Percentiles rank a stretch among this genome's conserved stretches.
phyloP scores from a whole-genome alignment of 2,888 invertebrate species.

The Drosophila setosimentum region DNA sequence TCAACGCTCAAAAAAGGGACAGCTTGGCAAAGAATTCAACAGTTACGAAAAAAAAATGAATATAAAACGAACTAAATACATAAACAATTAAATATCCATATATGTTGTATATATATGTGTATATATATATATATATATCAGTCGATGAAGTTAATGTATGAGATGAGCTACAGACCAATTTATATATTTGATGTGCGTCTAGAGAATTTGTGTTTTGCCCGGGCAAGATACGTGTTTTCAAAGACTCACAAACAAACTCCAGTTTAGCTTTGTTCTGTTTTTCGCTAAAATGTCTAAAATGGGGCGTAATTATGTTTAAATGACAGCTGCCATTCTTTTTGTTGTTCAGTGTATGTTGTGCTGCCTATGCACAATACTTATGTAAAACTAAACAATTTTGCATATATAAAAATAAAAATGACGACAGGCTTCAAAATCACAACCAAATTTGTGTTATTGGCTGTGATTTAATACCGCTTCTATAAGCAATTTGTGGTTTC shows the following conservation, averaged over 20 bases:
- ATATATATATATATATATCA: conserved; percentile 70
- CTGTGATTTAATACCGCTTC: conserved; percentile 84
- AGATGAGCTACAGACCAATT: conserved; percentile 55
- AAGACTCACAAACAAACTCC: conserved; percentile 24
- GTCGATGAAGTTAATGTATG: conserved; percentile 77
- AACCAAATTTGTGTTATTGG: conserved; percentile 28
- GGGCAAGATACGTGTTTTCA: conserved; percentile 20
- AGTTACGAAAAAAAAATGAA: conserved; percentile 39
- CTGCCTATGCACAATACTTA: conserved; percentile 53
- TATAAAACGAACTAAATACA: conserved; percentile 33
- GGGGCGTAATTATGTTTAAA: conserved; percentile 23
- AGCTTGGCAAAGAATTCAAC: conserved; percentile 61
- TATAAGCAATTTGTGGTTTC: conserved; percentile 84
- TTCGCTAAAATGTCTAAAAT: conserved; percentile 36
- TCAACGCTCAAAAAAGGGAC: conserved; percentile 46
- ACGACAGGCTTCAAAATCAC: conserved; percentile 56
- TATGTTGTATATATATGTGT: conserved; percentile 10
- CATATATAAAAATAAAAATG: conserved; percentile 30
- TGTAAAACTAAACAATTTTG: conserved; percentile 37
- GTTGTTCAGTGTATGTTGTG: conserved; percentile 24
- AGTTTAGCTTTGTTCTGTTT: conserved; percentile 62
- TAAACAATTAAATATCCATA: conserved; percentile 57
- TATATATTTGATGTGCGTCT: conserved; percentile 26
- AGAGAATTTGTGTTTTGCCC: conserved; percentile 38
- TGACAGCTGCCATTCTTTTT: conserved; percentile 32